Conservation (phyloP, 2,113 vertebrate species). For the Ellobius talpinus region DNA sequence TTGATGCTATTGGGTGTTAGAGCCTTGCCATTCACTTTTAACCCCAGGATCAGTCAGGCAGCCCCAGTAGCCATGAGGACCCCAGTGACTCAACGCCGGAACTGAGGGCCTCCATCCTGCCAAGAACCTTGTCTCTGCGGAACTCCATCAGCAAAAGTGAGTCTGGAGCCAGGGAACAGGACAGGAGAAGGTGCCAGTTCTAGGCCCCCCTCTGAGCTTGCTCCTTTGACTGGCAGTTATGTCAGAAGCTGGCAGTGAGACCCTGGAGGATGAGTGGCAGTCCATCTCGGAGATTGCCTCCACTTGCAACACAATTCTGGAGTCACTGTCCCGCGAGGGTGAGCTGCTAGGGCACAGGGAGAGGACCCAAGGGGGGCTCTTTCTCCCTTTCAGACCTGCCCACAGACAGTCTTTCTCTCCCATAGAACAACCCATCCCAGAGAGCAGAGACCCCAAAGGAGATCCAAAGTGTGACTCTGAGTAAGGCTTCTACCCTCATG, state of each 20-base stretch:
- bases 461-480: constrained; percentile 63
- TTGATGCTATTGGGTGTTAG: not conserved
- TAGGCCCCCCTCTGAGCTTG: not conserved
- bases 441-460: constrained; percentile 69
- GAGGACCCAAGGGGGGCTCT: not conserved
- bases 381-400: not conserved
- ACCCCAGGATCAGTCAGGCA: not conserved
- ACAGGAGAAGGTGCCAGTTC: fast-evolving
- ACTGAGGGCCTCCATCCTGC: constrained; percentile 88
- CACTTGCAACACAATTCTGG: constrained; percentile 92
- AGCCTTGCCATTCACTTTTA: not conserved
- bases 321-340: constrained; percentile 93
- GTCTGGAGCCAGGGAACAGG: constrained; percentile 40
- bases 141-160: constrained; percentile 95
- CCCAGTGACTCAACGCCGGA: not conserved
- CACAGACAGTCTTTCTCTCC: not conserved
- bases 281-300: constrained; percentile 93
- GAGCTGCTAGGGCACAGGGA: not conserved
- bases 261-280: constrained; percentile 94
- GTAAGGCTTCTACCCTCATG: constrained; percentile 41
- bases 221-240: constrained; percentile 86
- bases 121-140: constrained; percentile 90
- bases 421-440: constrained; percentile 79
- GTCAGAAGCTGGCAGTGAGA: constrained; percentile 89
- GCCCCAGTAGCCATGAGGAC: not conserved